phyloP scores from a whole-genome alignment of 2,888 invertebrate genomes.

The Mechanitis messenoides region DNA sequence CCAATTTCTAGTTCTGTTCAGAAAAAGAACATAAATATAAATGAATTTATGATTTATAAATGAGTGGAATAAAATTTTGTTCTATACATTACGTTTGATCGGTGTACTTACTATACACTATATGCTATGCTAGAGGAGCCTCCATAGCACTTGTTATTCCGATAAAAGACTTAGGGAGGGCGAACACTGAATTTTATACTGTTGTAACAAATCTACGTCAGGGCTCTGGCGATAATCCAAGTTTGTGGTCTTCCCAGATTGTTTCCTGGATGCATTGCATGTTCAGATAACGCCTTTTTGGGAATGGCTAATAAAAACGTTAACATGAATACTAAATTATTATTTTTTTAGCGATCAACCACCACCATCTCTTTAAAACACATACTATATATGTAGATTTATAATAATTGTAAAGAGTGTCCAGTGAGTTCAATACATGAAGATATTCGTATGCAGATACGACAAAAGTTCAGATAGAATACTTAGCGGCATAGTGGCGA shows the following conservation, averaged over 20 bases:
- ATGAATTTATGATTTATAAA: neutral
- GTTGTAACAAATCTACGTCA: conserved; percentile 58
- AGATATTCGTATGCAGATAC: neutral
- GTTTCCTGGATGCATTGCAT: conserved; percentile 41
- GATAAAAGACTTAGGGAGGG: conserved; percentile 29
- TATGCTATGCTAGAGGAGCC: conserved; percentile 2
- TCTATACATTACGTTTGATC: neutral
- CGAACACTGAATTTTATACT: conserved; percentile 57
- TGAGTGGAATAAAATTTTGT: neutral
- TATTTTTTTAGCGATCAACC: too few relatives aligned
- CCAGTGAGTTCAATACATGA: conserved; percentile 2
- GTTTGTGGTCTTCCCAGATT: conserved; percentile 49
- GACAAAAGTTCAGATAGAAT: conserved; percentile 7
- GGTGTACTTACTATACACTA: neutral
- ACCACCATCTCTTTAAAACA: too few relatives aligned
- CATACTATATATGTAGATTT: neutral
- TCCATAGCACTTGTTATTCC: conserved; percentile 19
- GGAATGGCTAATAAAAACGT: neutral
- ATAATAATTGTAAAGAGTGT: neutral
- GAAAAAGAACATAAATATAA: neutral
- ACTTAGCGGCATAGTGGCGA: conserved; percentile 18
- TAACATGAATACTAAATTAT: too few relatives aligned
- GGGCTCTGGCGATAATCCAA: conserved; percentile 60
- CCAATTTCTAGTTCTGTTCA: neutral
- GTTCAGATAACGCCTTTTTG: conserved; percentile 19